Percentiles rank a stretch among this genome's conserved stretches.
Evolutionary conservation across 2,113 vertebrate species (phyloP).

Genomic region (Tychaedon coryphoeus): DNA sequence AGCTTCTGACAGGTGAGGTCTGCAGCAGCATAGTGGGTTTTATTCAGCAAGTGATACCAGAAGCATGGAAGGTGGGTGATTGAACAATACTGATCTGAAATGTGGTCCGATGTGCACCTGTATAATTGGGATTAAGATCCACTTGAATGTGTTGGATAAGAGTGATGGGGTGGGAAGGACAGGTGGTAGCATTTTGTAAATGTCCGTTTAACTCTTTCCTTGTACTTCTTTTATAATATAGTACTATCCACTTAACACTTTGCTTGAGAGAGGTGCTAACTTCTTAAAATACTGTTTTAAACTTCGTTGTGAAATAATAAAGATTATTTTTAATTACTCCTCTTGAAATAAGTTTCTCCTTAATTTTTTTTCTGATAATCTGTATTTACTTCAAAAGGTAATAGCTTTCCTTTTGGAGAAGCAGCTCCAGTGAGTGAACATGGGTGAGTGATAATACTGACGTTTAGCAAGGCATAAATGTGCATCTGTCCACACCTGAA

Average conservation of each 20-base stretch:
- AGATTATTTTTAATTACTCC: neutral
- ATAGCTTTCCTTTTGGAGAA: neutral
- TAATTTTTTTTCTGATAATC: neutral
- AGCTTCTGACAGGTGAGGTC: neutral
- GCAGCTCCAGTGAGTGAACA: neutral
- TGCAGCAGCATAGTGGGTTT: neutral
- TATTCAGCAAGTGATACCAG: neutral
- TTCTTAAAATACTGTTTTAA: neutral
- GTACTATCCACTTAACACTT: neutral
- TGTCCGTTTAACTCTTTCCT: neutral
- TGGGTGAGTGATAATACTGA: rapidly evolving
- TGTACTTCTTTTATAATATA: neutral
- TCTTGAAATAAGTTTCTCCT: neutral
- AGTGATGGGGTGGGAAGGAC: neutral
- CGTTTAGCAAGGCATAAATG: neutral
- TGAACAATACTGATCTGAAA: neutral
- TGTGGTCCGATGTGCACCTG: neutral
- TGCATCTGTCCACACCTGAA: neutral
- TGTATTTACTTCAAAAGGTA: neutral
- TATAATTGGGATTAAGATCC: neutral
- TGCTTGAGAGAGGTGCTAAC: neutral
- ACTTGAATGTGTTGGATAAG: neutral
- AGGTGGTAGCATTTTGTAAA: neutral
- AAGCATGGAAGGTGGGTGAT: neutral
- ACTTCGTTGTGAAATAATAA: neutral